Conservation (phyloP, 2,797 vertebrate species). For the Agapornis canus region DNA sequence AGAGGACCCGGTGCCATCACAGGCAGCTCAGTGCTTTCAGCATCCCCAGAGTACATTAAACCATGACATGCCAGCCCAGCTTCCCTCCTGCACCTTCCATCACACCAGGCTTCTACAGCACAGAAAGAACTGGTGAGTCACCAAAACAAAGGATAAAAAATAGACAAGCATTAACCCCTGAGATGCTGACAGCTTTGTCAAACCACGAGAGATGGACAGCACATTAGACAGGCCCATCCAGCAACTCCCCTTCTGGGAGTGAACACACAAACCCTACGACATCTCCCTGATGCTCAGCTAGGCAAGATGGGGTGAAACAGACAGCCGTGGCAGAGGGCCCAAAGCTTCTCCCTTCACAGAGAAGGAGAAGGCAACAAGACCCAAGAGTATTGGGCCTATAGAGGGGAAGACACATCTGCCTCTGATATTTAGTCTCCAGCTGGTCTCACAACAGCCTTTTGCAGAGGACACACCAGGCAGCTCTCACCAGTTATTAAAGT, state of each 20-base stretch:
- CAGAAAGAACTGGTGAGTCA: not conserved
- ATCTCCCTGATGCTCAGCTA: not conserved
- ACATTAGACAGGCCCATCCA: not conserved
- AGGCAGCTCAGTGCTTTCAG: not conserved
- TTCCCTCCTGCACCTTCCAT: not conserved
- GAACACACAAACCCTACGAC: not conserved
- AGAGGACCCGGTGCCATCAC: not conserved
- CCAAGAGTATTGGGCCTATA: not conserved
- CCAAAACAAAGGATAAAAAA: not conserved
- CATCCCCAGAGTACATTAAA: not conserved
- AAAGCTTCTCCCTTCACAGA: not conserved
- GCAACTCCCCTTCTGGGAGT: fast-evolving
- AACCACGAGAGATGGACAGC: not conserved
- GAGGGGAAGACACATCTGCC: not conserved
- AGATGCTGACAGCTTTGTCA: not conserved
- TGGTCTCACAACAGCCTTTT: not conserved
- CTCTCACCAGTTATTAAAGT: conserved; percentile 36
- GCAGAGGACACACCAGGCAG: conserved; percentile 27
- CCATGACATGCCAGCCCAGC: not conserved
- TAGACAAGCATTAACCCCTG: not conserved
- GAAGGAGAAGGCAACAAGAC: not conserved
- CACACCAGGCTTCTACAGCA: not conserved
- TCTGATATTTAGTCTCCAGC: not conserved
- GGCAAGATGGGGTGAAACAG: fast-evolving
- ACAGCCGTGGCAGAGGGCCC: not conserved